A percentile compares a stretch with the other conserved stretches of the same genome.
Evolutionary conservation across 2,797 vertebrate genomes (phyloP).

Genomic region (Mionectes olivaceus): DNA sequence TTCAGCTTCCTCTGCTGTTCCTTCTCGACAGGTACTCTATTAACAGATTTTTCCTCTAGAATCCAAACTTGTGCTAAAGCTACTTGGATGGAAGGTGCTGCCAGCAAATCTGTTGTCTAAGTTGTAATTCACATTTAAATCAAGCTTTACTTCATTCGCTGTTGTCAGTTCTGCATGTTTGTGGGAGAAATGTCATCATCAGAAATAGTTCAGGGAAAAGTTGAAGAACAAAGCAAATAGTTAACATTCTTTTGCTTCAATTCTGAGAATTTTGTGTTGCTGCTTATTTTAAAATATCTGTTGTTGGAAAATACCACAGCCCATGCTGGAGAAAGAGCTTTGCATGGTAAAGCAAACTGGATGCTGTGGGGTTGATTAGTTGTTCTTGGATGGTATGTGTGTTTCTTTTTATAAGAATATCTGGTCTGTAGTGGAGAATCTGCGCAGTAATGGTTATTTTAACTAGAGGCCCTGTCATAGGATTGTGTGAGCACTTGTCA

Average conservation of each 20-base stretch:
- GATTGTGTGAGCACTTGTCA: neutral
- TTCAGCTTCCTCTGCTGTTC: conserved; percentile 73
- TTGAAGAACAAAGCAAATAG: neutral
- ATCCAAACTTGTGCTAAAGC: neutral
- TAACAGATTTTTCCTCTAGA: conserved; percentile 52
- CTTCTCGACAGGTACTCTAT: conserved; percentile 82
- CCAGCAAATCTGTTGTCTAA: neutral
- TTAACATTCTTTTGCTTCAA: neutral
- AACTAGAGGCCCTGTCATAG: neutral
- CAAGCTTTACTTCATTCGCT: neutral
- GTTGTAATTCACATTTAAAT: neutral
- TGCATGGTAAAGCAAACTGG: neutral
- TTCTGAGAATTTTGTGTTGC: neutral
- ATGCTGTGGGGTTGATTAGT: neutral
- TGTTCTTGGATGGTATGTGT: neutral
- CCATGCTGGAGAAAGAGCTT: neutral
- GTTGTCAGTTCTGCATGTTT: neutral
- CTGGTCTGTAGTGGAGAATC: neutral
- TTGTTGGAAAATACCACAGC: neutral
- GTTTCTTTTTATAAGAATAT: neutral
- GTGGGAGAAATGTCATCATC: neutral
- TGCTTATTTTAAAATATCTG: neutral
- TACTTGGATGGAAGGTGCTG: neutral
- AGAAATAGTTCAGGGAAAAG: neutral
- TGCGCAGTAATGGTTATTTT: neutral